phyloP scores from a whole-genome alignment of 2,113 vertebrate species.

The Rhinogobius similis region DNA sequence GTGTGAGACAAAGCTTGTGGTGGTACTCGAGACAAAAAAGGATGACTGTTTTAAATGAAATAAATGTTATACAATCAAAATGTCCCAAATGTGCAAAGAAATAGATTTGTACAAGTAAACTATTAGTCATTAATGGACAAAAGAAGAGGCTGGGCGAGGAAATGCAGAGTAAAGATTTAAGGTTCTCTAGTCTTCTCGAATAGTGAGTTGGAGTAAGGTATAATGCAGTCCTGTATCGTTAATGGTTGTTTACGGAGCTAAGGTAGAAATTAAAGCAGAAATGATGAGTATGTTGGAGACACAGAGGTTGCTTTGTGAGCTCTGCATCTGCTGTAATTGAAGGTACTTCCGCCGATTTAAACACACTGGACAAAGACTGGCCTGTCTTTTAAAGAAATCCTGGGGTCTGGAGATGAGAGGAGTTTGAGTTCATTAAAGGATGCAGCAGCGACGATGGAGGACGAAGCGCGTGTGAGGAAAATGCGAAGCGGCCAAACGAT shows the following conservation, averaged over 20 bases:
- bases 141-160: no score
- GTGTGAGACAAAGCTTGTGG: no score
- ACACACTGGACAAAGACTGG: conserved; percentile 62
- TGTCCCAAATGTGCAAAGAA: no score
- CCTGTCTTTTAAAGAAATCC: conserved; percentile 51
- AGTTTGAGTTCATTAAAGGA: conserved; percentile 68
- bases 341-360: conserved; percentile 68
- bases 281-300: conserved; percentile 36
- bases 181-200: no score
- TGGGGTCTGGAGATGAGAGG: conserved; percentile 45
- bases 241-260: not conserved
- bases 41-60: no score
- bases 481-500: conserved; percentile 13
- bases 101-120: no score
- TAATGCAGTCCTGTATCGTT: no score
- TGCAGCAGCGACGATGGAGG: conserved; percentile 47
- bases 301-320: conserved; percentile 68
- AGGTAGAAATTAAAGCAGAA: conserved; percentile 41
- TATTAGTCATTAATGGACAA: no score
- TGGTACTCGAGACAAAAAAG: no score
- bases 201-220: no score
- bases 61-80: no score
- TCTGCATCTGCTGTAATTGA: conserved; percentile 72
- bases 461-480: conserved; percentile 30
- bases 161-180: no score